Conservation (phyloP, 2,113 vertebrate genomes). For the Corydoras sp. region DNA sequence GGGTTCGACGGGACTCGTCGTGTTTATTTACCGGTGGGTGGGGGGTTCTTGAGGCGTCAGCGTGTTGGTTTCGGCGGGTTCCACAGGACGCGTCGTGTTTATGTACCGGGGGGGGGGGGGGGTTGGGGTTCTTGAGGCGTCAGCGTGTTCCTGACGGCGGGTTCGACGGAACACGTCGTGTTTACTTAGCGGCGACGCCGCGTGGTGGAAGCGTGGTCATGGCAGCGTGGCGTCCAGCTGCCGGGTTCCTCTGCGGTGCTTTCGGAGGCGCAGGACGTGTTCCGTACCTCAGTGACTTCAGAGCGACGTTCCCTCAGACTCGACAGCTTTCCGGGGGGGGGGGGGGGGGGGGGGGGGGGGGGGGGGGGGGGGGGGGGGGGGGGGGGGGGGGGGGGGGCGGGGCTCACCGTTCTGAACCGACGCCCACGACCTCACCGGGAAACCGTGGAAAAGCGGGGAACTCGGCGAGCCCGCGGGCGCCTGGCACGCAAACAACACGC, state of each 20-base stretch:
- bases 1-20: background rate
- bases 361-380: slow-evolving; percentile 46
- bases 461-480: slow-evolving; percentile 54
- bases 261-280: slow-evolving; percentile 49
- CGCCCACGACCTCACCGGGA: slow-evolving; percentile 49
- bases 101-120: no score
- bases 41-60: background rate
- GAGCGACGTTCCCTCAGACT: slow-evolving; percentile 50
- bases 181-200: background rate
- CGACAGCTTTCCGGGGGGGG: slow-evolving; percentile 38
- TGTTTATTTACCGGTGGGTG: background rate
- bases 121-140: no score
- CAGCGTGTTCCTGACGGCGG: background rate
- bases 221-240: background rate
- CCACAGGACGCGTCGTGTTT: no score
- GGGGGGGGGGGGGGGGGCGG: slow-evolving; percentile 48
- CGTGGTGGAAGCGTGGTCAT: no score
- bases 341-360: slow-evolving; percentile 48
- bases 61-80: no score
- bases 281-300: slow-evolving; percentile 53
- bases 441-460: slow-evolving; percentile 47
- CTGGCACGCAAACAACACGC: slow-evolving; percentile 55
- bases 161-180: background rate
- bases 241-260: slow-evolving; percentile 4
- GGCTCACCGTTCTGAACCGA: slow-evolving; percentile 55